phyloP scores from a whole-genome alignment of 2,888 invertebrate genomes.

The Campoplex capitator region DNA sequence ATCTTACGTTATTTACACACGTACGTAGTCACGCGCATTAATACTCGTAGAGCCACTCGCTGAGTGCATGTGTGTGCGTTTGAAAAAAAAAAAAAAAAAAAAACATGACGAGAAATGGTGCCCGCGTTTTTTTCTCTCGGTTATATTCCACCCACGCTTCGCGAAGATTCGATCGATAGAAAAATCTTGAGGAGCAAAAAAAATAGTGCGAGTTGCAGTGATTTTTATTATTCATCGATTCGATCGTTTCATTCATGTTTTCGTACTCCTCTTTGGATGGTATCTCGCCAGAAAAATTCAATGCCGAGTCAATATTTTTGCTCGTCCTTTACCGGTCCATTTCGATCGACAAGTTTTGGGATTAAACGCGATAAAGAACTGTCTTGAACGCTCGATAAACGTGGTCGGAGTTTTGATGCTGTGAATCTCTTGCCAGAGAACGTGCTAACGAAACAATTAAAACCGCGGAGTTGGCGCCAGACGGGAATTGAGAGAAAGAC shows the following conservation, averaged over 20 bases:
- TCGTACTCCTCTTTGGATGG: no score
- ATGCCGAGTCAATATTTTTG: background rate
- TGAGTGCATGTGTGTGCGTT: background rate
- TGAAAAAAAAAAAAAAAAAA: background rate
- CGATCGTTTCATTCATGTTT: background rate
- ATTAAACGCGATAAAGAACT: slow-evolving; percentile 15
- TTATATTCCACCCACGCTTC: slow-evolving; percentile 37
- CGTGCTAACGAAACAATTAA: slow-evolving; percentile 68
- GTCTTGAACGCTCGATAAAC: slow-evolving; percentile 28
- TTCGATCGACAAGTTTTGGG: background rate
- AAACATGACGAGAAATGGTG: slow-evolving; percentile 12
- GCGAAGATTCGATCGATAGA: background rate
- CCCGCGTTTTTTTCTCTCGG: slow-evolving; percentile 32
- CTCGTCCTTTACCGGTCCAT: background rate
- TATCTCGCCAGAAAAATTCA: background rate
- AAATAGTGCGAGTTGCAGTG: background rate
- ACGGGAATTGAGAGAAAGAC: slow-evolving; percentile 66
- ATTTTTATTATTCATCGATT: background rate
- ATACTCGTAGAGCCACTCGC: background rate
- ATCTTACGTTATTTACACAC: slow-evolving; percentile 4
- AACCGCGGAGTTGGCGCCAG: slow-evolving; percentile 65
- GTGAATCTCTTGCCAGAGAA: slow-evolving; percentile 71
- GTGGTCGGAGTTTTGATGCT: slow-evolving; percentile 26
- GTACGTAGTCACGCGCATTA: background rate
- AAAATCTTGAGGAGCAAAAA: background rate